Percentiles rank a stretch among this genome's conserved stretches.
These are phyloP conservation scores for Eilema caniola DNA, from an alignment of 2,888 invertebrate species.

Conservation along the genomic window DNA sequence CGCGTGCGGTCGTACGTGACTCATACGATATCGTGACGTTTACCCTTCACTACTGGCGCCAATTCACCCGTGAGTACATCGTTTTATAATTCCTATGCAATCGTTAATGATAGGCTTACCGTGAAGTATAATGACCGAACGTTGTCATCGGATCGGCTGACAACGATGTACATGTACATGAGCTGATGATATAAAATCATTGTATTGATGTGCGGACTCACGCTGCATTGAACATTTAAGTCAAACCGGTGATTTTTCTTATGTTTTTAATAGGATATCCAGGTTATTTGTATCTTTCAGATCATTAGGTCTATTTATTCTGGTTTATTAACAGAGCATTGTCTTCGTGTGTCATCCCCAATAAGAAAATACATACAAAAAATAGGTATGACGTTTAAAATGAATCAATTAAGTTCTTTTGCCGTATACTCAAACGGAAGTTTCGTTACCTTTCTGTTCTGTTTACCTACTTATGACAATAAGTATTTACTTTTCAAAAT, in stretches of 20 bases:
- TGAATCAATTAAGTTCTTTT: too few relatives aligned
- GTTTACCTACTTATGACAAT: too few relatives aligned
- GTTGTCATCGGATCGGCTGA: not conserved
- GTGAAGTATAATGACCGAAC: not conserved
- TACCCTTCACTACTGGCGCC: conserved; percentile 37
- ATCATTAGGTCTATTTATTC: not conserved
- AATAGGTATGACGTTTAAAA: too few relatives aligned
- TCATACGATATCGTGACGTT: conserved; percentile 60
- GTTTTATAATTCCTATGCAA: conserved; percentile 8
- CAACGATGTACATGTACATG: not conserved
- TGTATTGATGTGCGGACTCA: not conserved
- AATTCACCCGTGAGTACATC: conserved; percentile 26
- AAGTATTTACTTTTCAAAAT: too few relatives aligned
- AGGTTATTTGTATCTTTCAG: not conserved
- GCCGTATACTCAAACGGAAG: too few relatives aligned
- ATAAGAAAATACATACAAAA: too few relatives aligned
- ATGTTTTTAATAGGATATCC: not conserved
- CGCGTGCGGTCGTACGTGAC: conserved; percentile 68
- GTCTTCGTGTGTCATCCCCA: not conserved
- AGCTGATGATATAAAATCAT: not conserved
- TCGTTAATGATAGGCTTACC: conserved; percentile 1
- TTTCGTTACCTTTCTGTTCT: too few relatives aligned
- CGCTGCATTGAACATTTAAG: not conserved
- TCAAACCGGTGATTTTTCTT: not conserved
- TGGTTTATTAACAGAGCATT: too few relatives aligned